Base-by-base conservation (phyloP, 2,797 vertebrate genomes). In the Corythornis leucogaster region DNA sequence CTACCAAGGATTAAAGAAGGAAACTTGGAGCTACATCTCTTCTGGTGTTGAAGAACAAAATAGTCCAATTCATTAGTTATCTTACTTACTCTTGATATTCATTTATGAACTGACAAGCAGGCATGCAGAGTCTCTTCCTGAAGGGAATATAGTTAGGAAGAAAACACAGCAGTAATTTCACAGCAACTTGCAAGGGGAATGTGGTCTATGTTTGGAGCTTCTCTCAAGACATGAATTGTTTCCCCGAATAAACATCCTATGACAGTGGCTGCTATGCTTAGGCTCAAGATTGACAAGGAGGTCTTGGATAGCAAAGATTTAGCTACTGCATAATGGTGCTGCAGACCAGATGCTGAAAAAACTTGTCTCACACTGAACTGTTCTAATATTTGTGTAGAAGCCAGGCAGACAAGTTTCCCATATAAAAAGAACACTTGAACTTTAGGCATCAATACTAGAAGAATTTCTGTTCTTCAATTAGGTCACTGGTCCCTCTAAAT, bases 371-470 rank as follows among this genome's bases (percentile, higher is more conserved):
- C 83, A 69, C 63, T 40, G 87, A 76, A 82, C 59, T 93, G 85
- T 89, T 95, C 91, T 95, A 93, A 79, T 95, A 94, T 94, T 93
- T 92, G 89, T 86, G 85, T 77, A 92, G 85, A 91, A 94, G 92
- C 61, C 95, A 93, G 88, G 89, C 85, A 62, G 95, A 80, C 85
- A 16, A 93, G 91, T 91, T 95, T 88, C 95, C 89, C 81, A 77
- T 79, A 84, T 93, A 94, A 90, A 94, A 96, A 93, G 87, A 78
- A 73, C 92, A 92, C 79, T 61, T 91, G 92, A 96, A 96, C 89
- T 91, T 92, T 8, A 94, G 85, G 83, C 74, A 2, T 94, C 89
- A 81, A 86, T 80, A 73, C 42, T 67, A 76, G 83, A 87, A 94
- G 89, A 93, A 91, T 92, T 93, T 45, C 42, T 76, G 87, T 89